Percentiles rank a stretch among this genome's conserved stretches.
phyloP scores from a whole-genome alignment of 2,113 vertebrate genomes.

The Ailuropoda melanoleuca region DNA sequence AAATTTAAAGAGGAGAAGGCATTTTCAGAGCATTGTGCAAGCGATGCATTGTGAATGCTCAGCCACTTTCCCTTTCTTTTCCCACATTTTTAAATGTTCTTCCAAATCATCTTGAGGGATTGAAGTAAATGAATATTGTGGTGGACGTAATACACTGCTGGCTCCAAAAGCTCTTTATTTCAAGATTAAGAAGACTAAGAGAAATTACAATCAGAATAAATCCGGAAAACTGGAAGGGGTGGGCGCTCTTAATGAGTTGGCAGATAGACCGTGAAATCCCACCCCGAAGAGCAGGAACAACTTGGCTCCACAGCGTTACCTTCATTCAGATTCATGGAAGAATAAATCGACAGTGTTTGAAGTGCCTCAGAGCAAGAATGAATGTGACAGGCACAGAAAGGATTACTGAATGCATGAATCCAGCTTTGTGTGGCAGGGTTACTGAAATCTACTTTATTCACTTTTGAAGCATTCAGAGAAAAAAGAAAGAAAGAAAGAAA shows the following conservation, averaged over 20 bases:
- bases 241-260: constrained; percentile 63
- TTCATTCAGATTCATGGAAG: constrained; percentile 75
- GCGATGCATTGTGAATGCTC: background rate
- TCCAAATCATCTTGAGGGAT: background rate
- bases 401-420: constrained; percentile 53
- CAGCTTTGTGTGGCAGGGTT: constrained; percentile 33
- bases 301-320: constrained; percentile 33
- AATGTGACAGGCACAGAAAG: constrained; percentile 7
- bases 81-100: constrained; percentile 50
- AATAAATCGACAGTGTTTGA: constrained; percentile 72
- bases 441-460: constrained; percentile 46
- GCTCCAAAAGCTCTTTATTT: constrained; percentile 58
- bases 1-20: background rate
- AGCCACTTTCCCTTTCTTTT: constrained; percentile 30
- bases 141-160: background rate
- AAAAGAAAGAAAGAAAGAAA: background rate
- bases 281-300: constrained; percentile 58
- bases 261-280: constrained; percentile 75
- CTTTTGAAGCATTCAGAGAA: constrained; percentile 34
- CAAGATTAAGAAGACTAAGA: constrained; percentile 71
- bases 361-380: constrained; percentile 24
- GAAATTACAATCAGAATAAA: constrained; percentile 74
- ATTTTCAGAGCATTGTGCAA: background rate
- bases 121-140: constrained; percentile 55
- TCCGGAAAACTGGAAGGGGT: constrained; percentile 51